phyloP scores from a whole-genome alignment of 2,113 vertebrate genomes.

The Xenopus tropicalis region DNA sequence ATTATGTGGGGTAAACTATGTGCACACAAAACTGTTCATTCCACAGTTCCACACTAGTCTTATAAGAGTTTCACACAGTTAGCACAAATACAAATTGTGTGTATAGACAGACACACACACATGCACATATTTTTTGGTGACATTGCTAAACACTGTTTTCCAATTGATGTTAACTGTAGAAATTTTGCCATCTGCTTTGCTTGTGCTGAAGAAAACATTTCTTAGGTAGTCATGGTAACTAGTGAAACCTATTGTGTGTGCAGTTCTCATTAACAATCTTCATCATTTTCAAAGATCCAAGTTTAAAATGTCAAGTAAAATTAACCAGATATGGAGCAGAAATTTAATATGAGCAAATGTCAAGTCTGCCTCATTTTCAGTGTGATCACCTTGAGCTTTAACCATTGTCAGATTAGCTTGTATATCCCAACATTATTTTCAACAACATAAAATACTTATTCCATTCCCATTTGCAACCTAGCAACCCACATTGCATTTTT shows the following conservation, averaged over 20 bases:
- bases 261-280: slow-evolving; percentile 35
- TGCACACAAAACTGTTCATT: too few relatives aligned
- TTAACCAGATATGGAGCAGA: slow-evolving; percentile 28
- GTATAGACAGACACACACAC: too few relatives aligned
- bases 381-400: slow-evolving; percentile 13
- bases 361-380: slow-evolving; percentile 7
- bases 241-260: slow-evolving; percentile 11
- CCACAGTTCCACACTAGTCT: too few relatives aligned
- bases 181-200: slow-evolving; percentile 25
- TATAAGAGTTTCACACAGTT: too few relatives aligned
- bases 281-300: slow-evolving; percentile 29
- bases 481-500: too few relatives aligned
- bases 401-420: neutral
- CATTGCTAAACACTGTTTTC: slow-evolving; percentile 18
- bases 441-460: too few relatives aligned
- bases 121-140: too few relatives aligned
- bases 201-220: slow-evolving; percentile 6
- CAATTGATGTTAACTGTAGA: slow-evolving; percentile 7
- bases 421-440: too few relatives aligned
- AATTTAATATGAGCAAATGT: slow-evolving; percentile 37
- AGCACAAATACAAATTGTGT: too few relatives aligned
- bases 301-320: slow-evolving; percentile 38
- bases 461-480: too few relatives aligned
- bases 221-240: slow-evolving; percentile 27
- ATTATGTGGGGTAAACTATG: too few relatives aligned